A percentile compares a stretch with the other conserved stretches of the same genome.
Evolutionary conservation across 2,888 invertebrate genomes (phyloP).

Genomic region (Orgyia antiqua): DNA sequence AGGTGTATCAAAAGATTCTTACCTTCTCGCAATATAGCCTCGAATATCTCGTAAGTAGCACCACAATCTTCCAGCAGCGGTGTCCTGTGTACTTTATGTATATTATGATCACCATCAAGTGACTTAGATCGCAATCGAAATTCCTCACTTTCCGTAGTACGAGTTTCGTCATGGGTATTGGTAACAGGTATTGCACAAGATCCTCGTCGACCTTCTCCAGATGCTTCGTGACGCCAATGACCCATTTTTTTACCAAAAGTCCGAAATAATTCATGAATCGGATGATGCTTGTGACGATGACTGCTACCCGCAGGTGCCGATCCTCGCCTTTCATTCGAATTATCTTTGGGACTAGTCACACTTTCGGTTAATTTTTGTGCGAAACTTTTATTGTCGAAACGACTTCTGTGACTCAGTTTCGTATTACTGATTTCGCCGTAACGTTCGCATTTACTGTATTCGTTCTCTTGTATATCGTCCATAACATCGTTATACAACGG

Average conservation of each 20-base stretch:
- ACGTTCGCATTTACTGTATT: slow-evolving; percentile 67
- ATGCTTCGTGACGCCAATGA: slow-evolving; percentile 80
- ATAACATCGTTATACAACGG: slow-evolving; percentile 64
- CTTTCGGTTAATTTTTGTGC: slow-evolving; percentile 60
- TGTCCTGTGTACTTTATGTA: slow-evolving; percentile 49
- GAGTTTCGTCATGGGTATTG: slow-evolving; percentile 67
- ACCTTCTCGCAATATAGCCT: slow-evolving; percentile 82
- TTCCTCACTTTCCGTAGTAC: slow-evolving; percentile 75
- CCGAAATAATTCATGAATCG: slow-evolving; percentile 87
- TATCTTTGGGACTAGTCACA: slow-evolving; percentile 31
- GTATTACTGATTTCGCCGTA: slow-evolving; percentile 69
- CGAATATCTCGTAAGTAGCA: slow-evolving; percentile 89
- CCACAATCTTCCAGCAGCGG: slow-evolving; percentile 85
- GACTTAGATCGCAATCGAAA: slow-evolving; percentile 89
- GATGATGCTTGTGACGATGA: slow-evolving; percentile 79
- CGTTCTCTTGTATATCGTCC: slow-evolving; percentile 72
- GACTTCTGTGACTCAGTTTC: slow-evolving; percentile 49
- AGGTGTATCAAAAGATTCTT: too few species aligned
- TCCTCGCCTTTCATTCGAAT: slow-evolving; percentile 46
- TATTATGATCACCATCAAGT: slow-evolving; percentile 81
- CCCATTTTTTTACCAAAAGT: slow-evolving; percentile 87
- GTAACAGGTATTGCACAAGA: slow-evolving; percentile 64
- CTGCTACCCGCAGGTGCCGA: slow-evolving; percentile 55
- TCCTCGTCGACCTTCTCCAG: slow-evolving; percentile 62
- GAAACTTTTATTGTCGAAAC: slow-evolving; percentile 65